Evolutionary conservation across 2,113 vertebrate species (phyloP).

Genomic region (Grammomys surdaster): DNA sequence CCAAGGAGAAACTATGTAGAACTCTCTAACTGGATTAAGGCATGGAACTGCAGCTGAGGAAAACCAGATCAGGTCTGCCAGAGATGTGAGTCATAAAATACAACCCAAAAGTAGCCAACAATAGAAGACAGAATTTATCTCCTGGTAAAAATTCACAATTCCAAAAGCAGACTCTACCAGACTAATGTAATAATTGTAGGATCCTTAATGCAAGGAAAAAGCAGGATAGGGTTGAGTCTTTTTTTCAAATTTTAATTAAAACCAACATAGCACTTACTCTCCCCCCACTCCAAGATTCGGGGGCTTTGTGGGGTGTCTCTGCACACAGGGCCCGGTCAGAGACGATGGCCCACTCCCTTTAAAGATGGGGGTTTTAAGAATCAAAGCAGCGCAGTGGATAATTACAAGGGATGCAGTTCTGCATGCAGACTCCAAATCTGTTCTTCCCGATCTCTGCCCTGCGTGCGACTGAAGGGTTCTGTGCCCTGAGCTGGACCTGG

Average conservation of each 20-base stretch:
- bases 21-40: conserved; percentile 71
- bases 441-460: background rate
- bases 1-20: conserved; percentile 71
- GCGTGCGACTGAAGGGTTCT: background rate
- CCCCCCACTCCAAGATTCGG: background rate
- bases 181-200: conserved; percentile 77
- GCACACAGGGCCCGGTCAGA: conserved; percentile 12
- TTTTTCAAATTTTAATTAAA: conserved; percentile 77
- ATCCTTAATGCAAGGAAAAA: conserved; percentile 66
- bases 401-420: conserved; percentile 56
- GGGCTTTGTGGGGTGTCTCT: background rate
- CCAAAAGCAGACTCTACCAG: conserved; percentile 64
- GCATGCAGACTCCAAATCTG: conserved; percentile 39
- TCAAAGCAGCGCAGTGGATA: conserved; percentile 58
- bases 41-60: conserved; percentile 75
- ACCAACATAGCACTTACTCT: conserved; percentile 55
- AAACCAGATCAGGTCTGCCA: conserved; percentile 77
- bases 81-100: conserved; percentile 71
- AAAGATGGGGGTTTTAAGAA: conserved; percentile 54
- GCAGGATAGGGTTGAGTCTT: conserved; percentile 58
- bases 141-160: conserved; percentile 68
- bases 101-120: conserved; percentile 69
- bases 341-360: conserved; percentile 31
- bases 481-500: background rate
- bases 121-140: conserved; percentile 71